Evolutionary conservation across 2,797 vertebrate species (phyloP), one percentile per base, ranked within the genome.

Genomic region (Pelodytes ibericus): DNA sequence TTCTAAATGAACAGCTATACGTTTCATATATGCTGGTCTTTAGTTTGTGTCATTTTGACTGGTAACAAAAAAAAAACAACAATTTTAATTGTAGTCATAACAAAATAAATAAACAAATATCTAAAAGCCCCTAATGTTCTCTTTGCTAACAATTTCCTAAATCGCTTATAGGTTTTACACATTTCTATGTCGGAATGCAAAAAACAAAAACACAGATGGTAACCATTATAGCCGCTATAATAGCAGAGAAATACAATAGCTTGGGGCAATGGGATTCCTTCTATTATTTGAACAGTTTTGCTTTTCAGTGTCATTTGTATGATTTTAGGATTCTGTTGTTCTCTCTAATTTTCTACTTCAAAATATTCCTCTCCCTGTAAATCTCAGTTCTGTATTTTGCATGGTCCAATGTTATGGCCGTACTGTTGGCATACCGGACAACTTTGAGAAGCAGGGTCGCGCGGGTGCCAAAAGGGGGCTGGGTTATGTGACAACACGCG

Each of bases 191-290:
- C 61, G 33, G 24, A 39, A 78, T 66, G 27, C 22, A 71, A 63
- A 61, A 70, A 41, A 30, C 13, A 71, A 77, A 72, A 78, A 72
- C 69, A n/a, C 75, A 78, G 75, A 78, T 78, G 75, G 62, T 72
- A 67, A 30, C 75, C 31, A 72, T 78, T 78, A 67, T 39, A 41
- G 69, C 47, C 29, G 16, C 24, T 41, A 41, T 59, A 72, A 78
- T 60, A 60, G 31, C 24, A 39, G 22, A 30, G 51, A 58, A 64
- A 59, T 65, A 72, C 70, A 72, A 72, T 51, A 53, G 62, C 61
- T 72, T 49, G 26, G 69, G 69, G 69, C 53, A 47, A 41, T 26
- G 31, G 58, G 27, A 49, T 3, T 18, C 33, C 8, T 62, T 36
- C 58, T 39, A 56, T 76, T 76, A 70, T 41, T 60, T 70, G 18